Conservation (phyloP, 2,113 vertebrate genomes). For the Poeciliopsis retropinna region DNA sequence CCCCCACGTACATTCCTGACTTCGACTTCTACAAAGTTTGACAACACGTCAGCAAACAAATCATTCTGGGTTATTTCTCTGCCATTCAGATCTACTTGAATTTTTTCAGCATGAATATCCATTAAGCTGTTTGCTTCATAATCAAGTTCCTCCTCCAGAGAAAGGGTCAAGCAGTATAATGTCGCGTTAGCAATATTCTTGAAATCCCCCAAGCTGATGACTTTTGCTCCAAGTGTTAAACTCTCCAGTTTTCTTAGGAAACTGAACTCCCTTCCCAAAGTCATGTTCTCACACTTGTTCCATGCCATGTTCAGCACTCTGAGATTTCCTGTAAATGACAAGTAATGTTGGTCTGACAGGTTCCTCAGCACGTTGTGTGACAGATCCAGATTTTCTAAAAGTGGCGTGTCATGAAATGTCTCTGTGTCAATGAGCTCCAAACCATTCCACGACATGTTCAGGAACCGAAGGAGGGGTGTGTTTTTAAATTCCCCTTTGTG, state of each 20-base stretch:
- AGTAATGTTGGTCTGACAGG: slow-evolving; percentile 69
- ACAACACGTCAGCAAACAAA: slow-evolving; percentile 75
- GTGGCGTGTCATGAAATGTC: slow-evolving; percentile 79
- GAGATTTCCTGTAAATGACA: slow-evolving; percentile 67
- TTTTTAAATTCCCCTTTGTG: slow-evolving; percentile 70
- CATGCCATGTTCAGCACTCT: slow-evolving; percentile 83
- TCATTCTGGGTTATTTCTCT: slow-evolving; percentile 28
- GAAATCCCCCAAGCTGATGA: slow-evolving; percentile 76
- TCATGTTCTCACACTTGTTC: slow-evolving; percentile 81
- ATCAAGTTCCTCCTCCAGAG: slow-evolving; percentile 60
- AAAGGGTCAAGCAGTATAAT: slow-evolving; percentile 78
- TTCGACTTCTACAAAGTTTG: slow-evolving; percentile 70
- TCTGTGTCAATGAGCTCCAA: slow-evolving; percentile 73
- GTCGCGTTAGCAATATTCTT: slow-evolving; percentile 66
- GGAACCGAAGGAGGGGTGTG: slow-evolving; percentile 72
- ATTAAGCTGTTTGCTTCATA: slow-evolving; percentile 80
- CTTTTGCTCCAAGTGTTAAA: slow-evolving; percentile 80
- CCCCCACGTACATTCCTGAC: slow-evolving; percentile 46
- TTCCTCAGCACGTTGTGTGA: slow-evolving; percentile 85
- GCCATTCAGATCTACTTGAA: slow-evolving; percentile 71
- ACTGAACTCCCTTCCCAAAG: slow-evolving; percentile 81
- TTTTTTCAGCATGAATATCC: slow-evolving; percentile 67
- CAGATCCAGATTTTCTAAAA: slow-evolving; percentile 84
- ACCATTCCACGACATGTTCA: slow-evolving; percentile 85
- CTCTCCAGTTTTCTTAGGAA: slow-evolving; percentile 77